Evolutionary conservation across 30 jellyfish, hydroid and myxozoan genomes (phyloP).

Genomic region (Morbakka virulenta): DNA sequence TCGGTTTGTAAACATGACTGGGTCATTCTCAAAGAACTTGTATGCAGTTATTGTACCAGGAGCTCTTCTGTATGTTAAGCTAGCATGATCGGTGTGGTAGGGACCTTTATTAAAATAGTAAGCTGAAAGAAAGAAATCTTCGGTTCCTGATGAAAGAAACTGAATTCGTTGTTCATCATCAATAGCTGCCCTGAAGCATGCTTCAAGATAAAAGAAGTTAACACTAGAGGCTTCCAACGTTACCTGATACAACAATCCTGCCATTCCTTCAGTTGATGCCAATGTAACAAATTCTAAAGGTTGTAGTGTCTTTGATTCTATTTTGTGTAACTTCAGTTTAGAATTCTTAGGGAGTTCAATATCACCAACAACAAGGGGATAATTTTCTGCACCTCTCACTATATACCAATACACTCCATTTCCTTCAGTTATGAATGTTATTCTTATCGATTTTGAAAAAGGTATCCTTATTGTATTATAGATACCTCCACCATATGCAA

Average conservation of each 20-base stretch:
- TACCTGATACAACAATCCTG: conserved; percentile 68
- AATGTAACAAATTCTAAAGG: conserved; percentile 30
- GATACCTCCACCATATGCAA: conserved; percentile 78
- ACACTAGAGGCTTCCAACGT: conserved; percentile 67
- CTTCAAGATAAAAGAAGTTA: conserved; percentile 67
- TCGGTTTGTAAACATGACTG: conserved; percentile 50
- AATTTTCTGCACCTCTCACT: conserved; percentile 72
- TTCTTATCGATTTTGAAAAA: conserved; percentile 57
- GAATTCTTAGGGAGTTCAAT: conserved; percentile 66
- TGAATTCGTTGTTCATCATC: conserved; percentile 49
- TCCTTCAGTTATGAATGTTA: conserved; percentile 41
- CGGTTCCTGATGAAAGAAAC: conserved; percentile 84
- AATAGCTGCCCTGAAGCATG: conserved; percentile 64
- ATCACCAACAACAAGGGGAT: conserved; percentile 71
- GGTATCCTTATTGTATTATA: conserved; percentile 80
- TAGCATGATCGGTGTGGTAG: conserved; percentile 74
- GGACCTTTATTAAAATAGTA: conserved; percentile 65
- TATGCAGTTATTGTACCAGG: conserved; percentile 94
- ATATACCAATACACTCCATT: conserved; percentile 75
- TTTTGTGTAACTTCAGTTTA: conserved; percentile 41
- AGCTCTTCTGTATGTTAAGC: conserved; percentile 35
- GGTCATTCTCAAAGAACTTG: conserved; percentile 79
- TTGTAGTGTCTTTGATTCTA: conserved; percentile 19
- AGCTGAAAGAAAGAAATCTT: conserved; percentile 81
- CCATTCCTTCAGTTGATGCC: conserved; percentile 43